Evolutionary conservation across 2,113 vertebrate genomes (phyloP), one percentile per base, ranked within the genome.

Genomic region (Eudorcas thomsonii): DNA sequence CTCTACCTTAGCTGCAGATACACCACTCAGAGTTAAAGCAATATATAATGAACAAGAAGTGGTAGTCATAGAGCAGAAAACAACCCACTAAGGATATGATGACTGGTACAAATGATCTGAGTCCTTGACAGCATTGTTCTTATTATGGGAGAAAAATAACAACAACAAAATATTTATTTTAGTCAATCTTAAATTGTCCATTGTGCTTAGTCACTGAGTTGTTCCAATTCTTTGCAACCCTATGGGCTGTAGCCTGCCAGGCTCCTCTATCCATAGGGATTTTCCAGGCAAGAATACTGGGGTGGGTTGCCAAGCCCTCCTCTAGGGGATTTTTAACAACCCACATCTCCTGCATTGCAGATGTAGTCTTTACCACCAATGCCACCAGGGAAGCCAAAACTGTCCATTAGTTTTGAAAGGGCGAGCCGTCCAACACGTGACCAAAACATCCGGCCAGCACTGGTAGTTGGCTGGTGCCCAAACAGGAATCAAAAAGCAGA

Each of bases 161-260:
- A 90, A 78, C 14, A 90, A 19, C 10, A 94, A 36, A 55, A 59
- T 54, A n/a, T 78, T 81, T 94, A 43, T 71, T 84, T 96, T 86
- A 93, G 16, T 5, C 10, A 88, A n/a, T 83, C 45, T 52, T 93
- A 78, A 4, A 14, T 64, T 95, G 81, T 96, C 28, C 2, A 85
- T 52, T 2, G 1, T 39, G 9, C 36, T 74, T 74, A 74, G 67
- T 74, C 21, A 74, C 36, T 74, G 21, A 74, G 67, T 74, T 5
- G 0, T 74, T 74, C 5, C 67, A 74, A 25, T 10, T 39, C 67
- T 74, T 74, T 74, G 19, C 67, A 74, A 39, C 19, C 19, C 21
- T 39, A 12, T 39, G n/a, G 10, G 23, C 36, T 74, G 2, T 39
- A 74, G 67, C 67, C 36, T 13, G 10, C n/a, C 67, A 39, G 36